phyloP scores from a whole-genome alignment of 2,888 invertebrate genomes.

The Latrodectus elegans region DNA sequence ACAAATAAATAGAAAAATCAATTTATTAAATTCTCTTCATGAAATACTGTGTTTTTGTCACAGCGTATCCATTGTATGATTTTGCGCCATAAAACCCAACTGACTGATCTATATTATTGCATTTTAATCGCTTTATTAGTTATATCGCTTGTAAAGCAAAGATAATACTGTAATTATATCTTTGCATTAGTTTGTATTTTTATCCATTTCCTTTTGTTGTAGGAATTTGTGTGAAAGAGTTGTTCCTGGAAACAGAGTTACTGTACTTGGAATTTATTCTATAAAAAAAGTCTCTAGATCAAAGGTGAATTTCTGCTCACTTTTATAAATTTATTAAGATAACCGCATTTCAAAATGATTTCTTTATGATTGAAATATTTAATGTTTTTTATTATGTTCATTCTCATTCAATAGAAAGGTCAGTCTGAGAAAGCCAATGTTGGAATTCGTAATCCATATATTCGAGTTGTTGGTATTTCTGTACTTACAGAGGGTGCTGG shows the following conservation, averaged over 20 bases:
- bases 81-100: too few species aligned
- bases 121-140: too few species aligned
- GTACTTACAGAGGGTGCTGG: constrained; percentile 88
- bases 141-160: too few species aligned
- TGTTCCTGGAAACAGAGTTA: constrained; percentile 95
- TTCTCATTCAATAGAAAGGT: constrained; percentile 76
- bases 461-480: constrained; percentile 93
- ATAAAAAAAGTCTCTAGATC: constrained; percentile 88
- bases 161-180: too few species aligned
- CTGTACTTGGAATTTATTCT: constrained; percentile 95
- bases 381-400: neutral
- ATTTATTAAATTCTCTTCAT: too few species aligned
- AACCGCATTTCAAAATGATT: neutral
- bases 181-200: too few species aligned
- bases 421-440: constrained; percentile 76
- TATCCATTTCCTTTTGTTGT: constrained; percentile 58
- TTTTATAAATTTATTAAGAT: neutral
- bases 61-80: too few species aligned
- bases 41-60: too few species aligned
- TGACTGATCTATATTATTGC: too few species aligned
- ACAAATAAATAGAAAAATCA: too few species aligned
- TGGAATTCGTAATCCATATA: constrained; percentile 94
- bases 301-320: constrained; percentile 79
- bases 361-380: neutral
- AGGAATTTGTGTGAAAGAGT: constrained; percentile 91